phyloP scores from a whole-genome alignment of 2,888 invertebrate species.

The Synergus japonicus region DNA sequence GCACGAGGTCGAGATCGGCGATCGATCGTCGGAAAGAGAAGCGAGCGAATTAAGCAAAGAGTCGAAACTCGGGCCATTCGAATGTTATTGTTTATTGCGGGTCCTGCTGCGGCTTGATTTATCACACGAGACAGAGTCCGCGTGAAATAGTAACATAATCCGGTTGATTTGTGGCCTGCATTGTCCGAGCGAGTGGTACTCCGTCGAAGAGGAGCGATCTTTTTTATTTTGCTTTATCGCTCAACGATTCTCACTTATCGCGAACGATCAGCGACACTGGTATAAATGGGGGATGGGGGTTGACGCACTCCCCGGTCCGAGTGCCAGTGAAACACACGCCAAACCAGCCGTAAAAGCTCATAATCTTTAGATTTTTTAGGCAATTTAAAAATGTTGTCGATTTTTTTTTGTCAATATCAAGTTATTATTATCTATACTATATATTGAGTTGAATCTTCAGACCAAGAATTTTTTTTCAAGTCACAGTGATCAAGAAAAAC shows the following conservation, averaged over 20 bases:
- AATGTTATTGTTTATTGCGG: constrained; percentile 74
- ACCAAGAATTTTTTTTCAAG: too few relatives aligned
- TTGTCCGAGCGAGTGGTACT: constrained; percentile 69
- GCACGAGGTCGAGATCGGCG: constrained; percentile 26
- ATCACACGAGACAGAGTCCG: constrained; percentile 68
- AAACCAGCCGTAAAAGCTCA: too few relatives aligned
- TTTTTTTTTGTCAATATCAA: too few relatives aligned
- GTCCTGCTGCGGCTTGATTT: constrained; percentile 73
- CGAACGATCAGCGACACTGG: constrained; percentile 58
- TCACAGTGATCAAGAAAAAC: too few relatives aligned
- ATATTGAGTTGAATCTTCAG: too few relatives aligned
- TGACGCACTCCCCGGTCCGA: constrained; percentile 40
- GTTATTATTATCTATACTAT: too few relatives aligned
- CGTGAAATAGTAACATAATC: constrained; percentile 76
- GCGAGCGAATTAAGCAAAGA: constrained; percentile 67
- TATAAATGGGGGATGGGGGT: constrained; percentile 54
- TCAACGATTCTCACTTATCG: constrained; percentile 63
- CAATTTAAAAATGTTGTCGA: too few relatives aligned
- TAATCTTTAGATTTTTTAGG: too few relatives aligned
- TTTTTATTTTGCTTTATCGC: constrained; percentile 58
- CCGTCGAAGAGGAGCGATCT: constrained; percentile 67
- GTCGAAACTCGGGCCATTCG: constrained; percentile 66
- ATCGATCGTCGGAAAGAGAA: constrained; percentile 39
- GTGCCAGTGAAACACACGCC: background rate
- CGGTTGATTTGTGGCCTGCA: constrained; percentile 74